phyloP scores from a whole-genome alignment of 2,888 invertebrate species.

The Bombylius discolor region DNA sequence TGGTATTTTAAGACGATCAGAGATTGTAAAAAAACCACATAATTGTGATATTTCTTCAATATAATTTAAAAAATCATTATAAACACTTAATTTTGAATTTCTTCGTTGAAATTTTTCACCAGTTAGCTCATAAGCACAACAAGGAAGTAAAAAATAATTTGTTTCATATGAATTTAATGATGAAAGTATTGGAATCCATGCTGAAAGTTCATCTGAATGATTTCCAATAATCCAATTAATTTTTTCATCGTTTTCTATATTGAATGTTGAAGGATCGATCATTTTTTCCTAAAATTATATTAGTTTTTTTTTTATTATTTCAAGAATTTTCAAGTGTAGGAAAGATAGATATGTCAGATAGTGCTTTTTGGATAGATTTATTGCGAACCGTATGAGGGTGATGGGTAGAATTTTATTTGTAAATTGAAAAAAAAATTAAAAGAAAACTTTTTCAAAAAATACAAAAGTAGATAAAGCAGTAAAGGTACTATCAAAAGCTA shows the following conservation, averaged over 20 bases:
- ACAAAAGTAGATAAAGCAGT: too few species aligned
- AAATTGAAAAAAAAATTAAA: too few species aligned
- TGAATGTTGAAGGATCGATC: conserved; percentile 53
- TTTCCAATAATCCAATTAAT: conserved; percentile 93
- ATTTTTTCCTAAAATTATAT: conserved; percentile 44
- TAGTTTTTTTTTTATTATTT: not conserved
- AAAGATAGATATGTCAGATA: too few species aligned
- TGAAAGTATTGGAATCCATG: conserved; percentile 93
- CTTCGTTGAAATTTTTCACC: conserved; percentile 67
- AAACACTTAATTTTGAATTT: conserved; percentile 59
- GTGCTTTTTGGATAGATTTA: too few species aligned
- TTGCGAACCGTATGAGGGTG: too few species aligned
- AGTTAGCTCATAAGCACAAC: conserved; percentile 86
- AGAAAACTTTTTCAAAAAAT: too few species aligned
- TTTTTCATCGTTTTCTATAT: conserved; percentile 44
- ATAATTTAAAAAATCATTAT: conserved; percentile 59
- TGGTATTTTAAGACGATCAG: conserved; percentile 86
- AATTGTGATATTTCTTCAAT: conserved; percentile 44
- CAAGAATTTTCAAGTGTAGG: too few species aligned
- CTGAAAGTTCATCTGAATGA: conserved; percentile 97
- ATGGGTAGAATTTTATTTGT: too few species aligned
- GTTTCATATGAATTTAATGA: conserved; percentile 59
- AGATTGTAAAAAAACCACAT: conserved; percentile 61
- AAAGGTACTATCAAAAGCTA: too few species aligned
- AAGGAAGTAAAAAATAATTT: conserved; percentile 84